Base-by-base conservation (phyloP, 2,113 vertebrate species). In the Pseudorasbora parva region DNA sequence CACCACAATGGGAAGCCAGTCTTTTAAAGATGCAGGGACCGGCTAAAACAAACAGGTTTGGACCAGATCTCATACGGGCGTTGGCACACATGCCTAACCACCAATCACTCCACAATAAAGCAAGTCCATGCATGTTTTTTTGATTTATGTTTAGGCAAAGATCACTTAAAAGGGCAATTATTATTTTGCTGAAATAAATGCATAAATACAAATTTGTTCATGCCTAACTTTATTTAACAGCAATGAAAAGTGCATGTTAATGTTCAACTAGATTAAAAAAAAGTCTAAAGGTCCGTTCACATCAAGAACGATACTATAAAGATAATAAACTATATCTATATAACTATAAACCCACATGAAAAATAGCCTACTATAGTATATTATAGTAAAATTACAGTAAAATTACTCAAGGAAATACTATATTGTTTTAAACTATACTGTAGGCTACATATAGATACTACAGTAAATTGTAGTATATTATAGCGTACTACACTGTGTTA, bases 41-140 rank as follows among this genome's bases (percentile, higher is more conserved):
- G 37, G 73, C 51, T 49, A 45, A 86, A 37, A 14, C 73, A 86
- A 59, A 78, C 84, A 86, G 64, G 78, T 84, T 64, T 83, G 30
- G 76, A 71, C 76, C 81, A 81, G 78, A 82, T 84, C 79, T 79
- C 68, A 49, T 64, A 41, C 56, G 60, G 25, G 84, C 33, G 64
- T 51, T 71, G 71, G 68, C 77, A 79, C 64, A 62, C 68, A 62
- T n/a, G 71, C 78, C 56, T 30, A 72, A 78, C 68, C 81, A 84
- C 54, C 14, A 33, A 10, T 54, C 60, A 84, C 78, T 84, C 78
- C 71, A 30, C 49, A 12, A 30, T 1, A 78, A 76, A 87, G 75
- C 82, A 81, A 0, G 64, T 82, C 27, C 33, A 12, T 33, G 11
- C 83, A 84, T 62, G 60, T 30, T 87, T 78, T 43, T 33, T 23